Conservation (phyloP, 2,113 vertebrate species). For the Lucifuga dentata region DNA sequence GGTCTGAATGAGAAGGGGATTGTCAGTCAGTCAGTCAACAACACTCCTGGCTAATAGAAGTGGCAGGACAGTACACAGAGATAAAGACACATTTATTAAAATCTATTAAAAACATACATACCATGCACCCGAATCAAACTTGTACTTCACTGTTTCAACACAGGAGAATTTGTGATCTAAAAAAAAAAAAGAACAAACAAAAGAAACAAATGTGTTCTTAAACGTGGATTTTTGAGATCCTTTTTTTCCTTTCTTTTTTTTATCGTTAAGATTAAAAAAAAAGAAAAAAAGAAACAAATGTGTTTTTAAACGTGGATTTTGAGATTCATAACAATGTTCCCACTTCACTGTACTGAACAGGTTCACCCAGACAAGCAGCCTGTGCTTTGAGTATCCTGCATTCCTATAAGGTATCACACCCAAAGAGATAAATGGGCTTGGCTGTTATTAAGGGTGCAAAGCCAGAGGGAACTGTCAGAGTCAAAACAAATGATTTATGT, state of each 20-base stretch:
- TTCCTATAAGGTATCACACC: conserved; percentile 42
- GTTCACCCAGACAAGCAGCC: conserved; percentile 17
- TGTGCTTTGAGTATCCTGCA: conserved; percentile 14
- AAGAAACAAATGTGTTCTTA: background rate
- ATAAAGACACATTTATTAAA: background rate
- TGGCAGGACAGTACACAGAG: conserved; percentile 6
- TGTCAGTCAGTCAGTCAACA: conserved; percentile 31
- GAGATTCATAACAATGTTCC: conserved; percentile 1
- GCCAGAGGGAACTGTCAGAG: conserved; percentile 11
- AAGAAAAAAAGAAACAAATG: background rate
- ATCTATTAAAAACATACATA: conserved; percentile 73
- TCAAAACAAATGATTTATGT: conserved; percentile 1
- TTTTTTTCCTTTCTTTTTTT: too few relatives aligned
- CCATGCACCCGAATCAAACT: conserved; percentile 97
- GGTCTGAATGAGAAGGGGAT: conserved; percentile 30
- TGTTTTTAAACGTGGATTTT: background rate
- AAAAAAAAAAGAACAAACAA: conserved; percentile 31
- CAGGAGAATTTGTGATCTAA: conserved; percentile 88
- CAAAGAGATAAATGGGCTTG: conserved; percentile 15
- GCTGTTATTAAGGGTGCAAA: conserved; percentile 16
- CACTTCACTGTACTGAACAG: conserved; percentile 6
- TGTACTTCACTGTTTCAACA: conserved; percentile 91
- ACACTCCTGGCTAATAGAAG: conserved; percentile 38
- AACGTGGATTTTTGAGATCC: background rate
- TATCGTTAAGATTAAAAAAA: too few relatives aligned